Base-by-base conservation (phyloP, 2,888 invertebrate genomes). In the Perdita meconis region DNA sequence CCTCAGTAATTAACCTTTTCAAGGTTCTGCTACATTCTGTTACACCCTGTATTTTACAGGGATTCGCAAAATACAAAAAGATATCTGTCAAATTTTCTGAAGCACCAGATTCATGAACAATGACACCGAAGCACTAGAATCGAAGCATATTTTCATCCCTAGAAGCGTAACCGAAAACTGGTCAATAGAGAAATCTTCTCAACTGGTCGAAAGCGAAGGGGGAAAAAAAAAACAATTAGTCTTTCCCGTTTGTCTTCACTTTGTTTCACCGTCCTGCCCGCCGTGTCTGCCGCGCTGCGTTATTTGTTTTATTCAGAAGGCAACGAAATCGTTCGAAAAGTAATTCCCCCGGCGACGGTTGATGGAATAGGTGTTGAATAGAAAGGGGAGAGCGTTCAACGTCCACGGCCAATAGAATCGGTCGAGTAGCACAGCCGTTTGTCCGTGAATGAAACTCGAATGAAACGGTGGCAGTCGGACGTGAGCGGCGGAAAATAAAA, bases 391-490 rank as follows among this genome's bases (percentile, higher is more conserved):
- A 30, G 66, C 70, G 61, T 66, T 67, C 65, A 71, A 51, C 53
- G 70, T 66, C 26, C 44, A 12, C 19, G 12, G 53, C 38, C 61
- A 72, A 67, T 59, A 66, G 63, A 75, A 81, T 76, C 76, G 78
- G 56, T 3, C 47, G 50, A 53, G 65, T 50, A 22, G 38, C 24
- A 56, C 26, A 22, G 59, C 67, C 47, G 60, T 72, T 74, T 80
- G 73, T 70, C 50, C 61, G 68, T 69, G 80, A 80, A 79, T 79
- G 70, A 74, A 74, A 74, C 57, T 67, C 64, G 80, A 80, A 79
- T 79, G 74, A 78, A 80, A 80, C 65, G 69, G 79, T 69, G 77
- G 55, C 78, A 76, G 77, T 55, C 69, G 69, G 50, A 76, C 65
- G 76, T 69, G 69, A 69, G 50, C 60, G 64, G 77, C 42, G 68